Evolutionary conservation across 2,113 vertebrate genomes (phyloP), one percentile per base, ranked within the genome.

Genomic region (Leptodactylus fuscus): DNA sequence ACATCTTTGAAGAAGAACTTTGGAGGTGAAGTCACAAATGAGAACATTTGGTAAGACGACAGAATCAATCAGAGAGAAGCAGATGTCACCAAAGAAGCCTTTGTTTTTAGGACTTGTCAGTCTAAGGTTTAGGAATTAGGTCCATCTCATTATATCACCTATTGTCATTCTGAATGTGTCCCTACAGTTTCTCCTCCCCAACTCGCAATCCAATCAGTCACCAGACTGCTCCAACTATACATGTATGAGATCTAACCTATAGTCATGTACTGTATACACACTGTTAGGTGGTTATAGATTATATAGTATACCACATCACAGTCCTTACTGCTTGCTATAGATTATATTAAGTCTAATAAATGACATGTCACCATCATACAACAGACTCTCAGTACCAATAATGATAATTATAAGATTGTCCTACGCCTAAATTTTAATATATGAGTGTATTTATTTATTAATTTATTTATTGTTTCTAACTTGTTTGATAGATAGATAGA

Each of bases 161-260:
- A 95, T 96, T 97, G 94, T 96, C 91, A 96, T 96, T 95, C 92
- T 94, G 90, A 89, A 85, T 91, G 87, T 90, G 87, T 89, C 67
- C 89, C 92, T 95, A 89, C 87, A 91, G 89, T 78, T 85, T 73
- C 86, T 85, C 77, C 67, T 83, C 83, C 48, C 81, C 74, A 49
- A 81, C 77, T 27, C 83, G 71, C 88, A 87, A 55, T 83, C 88
- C 85, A 86, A 83, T 44, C 75, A 49, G 20, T 84, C 53, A 83
- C 22, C 88, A 81, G 41, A 80, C 82, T 83, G 83, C 87, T 91
- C 89, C 75, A 88, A 79, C 83, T 88, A 88, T 88, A 89, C 15
- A 27, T 53, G 44, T 38, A 36, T 51, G 55, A 67, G 73, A 22
- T 20, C 74, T 78, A 41, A 38, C 11, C 69, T 34, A 83, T 44